phyloP scores from a whole-genome alignment of 2,888 invertebrate genomes.

The Lypha dubia region DNA sequence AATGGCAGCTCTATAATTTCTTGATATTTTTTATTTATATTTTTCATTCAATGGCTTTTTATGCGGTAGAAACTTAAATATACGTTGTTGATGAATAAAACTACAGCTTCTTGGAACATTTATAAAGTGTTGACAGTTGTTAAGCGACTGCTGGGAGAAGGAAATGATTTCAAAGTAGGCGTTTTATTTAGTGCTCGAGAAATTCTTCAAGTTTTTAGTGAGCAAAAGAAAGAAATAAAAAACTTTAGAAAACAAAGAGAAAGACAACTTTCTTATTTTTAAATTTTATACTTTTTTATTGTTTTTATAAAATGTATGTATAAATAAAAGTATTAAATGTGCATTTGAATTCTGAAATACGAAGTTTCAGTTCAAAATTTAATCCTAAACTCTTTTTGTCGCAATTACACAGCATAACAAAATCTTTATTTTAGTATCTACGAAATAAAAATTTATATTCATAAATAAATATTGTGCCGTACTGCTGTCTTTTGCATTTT shows the following conservation, averaged over 20 bases:
- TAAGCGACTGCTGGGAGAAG: not conserved
- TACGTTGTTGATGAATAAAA: conserved; percentile 3
- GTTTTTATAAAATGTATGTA: no score
- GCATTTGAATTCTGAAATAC: no score
- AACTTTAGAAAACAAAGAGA: not conserved
- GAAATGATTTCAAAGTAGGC: conserved; percentile 40
- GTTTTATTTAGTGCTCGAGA: conserved; percentile 33
- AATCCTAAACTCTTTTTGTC: no score
- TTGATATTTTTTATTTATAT: conserved; percentile 19
- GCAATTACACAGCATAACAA: no score
- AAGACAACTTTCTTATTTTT: not conserved
- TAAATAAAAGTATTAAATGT: no score
- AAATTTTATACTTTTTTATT: no score
- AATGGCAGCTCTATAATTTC: conserved; percentile 67
- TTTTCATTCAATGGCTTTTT: not conserved
- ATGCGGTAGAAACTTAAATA: conserved; percentile 25
- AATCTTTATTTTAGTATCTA: no score
- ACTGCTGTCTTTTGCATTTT: no score
- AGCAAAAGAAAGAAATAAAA: not conserved
- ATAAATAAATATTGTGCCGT: no score
- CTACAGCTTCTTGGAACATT: conserved; percentile 37
- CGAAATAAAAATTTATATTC: no score
- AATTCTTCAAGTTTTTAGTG: not conserved
- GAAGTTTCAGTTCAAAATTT: no score
- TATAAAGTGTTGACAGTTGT: conserved; percentile 64